Percentiles rank a stretch among this genome's conserved stretches.
These are phyloP conservation scores for Ochropleura leucogaster DNA, from an alignment of 2,888 invertebrate species.

Conservation along the genomic window DNA sequence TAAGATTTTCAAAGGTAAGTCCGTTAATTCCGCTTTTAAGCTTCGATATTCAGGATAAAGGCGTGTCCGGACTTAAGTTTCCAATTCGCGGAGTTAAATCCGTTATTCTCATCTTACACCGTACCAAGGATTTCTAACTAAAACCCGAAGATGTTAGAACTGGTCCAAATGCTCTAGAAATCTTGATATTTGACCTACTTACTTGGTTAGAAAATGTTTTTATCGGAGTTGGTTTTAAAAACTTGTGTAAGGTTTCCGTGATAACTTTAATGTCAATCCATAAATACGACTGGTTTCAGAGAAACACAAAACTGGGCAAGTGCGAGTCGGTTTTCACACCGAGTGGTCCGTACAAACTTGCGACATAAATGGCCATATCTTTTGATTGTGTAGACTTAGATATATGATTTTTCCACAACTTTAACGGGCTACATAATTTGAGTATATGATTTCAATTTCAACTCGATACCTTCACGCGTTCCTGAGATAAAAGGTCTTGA, in stretches of 20 bases:
- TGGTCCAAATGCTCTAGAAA: constrained; percentile 1
- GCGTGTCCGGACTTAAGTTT: constrained; percentile 46
- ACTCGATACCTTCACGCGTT: too few relatives aligned
- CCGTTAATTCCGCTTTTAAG: constrained; percentile 40
- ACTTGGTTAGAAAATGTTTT: constrained; percentile 9
- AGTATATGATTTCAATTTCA: too few relatives aligned
- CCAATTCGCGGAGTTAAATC: constrained; percentile 31
- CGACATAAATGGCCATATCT: too few relatives aligned
- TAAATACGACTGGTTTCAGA: too few relatives aligned
- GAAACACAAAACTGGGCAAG: too few relatives aligned
- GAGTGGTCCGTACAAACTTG: too few relatives aligned
- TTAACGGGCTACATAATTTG: too few relatives aligned
- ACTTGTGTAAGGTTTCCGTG: not conserved
- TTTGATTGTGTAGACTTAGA: too few relatives aligned
- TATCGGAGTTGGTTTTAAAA: not conserved
- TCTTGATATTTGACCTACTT: constrained; percentile 28
- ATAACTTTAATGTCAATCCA: too few relatives aligned
- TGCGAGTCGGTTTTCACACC: too few relatives aligned
- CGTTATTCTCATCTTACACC: constrained; percentile 40
- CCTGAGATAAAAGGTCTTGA: too few relatives aligned
- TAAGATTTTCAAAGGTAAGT: constrained; percentile 33
- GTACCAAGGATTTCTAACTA: constrained; percentile 35
- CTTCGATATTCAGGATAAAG: constrained; percentile 48
- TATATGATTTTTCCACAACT: too few relatives aligned
- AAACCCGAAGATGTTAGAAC: constrained; percentile 12